These are phyloP conservation scores for Pygmarrhopalites habei DNA, from an alignment of 1,140 invertebrate genomes.

Conservation along the genomic window DNA sequence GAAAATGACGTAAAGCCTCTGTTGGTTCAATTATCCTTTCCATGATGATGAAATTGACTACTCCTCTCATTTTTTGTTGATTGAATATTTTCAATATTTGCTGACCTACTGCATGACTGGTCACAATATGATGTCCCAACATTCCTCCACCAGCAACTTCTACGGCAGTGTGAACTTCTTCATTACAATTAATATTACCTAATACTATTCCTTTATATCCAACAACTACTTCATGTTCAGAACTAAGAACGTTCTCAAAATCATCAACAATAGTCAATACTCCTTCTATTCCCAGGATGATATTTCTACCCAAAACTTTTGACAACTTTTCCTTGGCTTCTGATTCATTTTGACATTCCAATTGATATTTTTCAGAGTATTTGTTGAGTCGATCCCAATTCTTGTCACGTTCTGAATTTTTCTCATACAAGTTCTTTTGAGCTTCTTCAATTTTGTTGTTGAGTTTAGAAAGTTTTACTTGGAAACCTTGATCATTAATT, in stretches of 20 bases:
- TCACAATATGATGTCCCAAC: constrained; percentile 27
- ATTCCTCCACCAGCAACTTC: constrained; percentile 19
- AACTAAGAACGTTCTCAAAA: neutral
- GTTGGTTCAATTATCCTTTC: neutral
- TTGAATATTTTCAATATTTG: constrained; percentile 25
- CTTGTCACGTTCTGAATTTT: too few relatives aligned
- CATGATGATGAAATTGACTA: constrained; percentile 23
- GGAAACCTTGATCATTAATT: too few relatives aligned
- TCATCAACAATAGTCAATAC: neutral
- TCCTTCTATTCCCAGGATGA: neutral
- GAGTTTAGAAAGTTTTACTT: too few relatives aligned
- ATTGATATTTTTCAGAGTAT: too few relatives aligned
- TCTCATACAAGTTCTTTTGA: too few relatives aligned
- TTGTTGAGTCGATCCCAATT: too few relatives aligned
- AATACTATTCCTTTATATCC: constrained; percentile 22
- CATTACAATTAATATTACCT: constrained; percentile 19
- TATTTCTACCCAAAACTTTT: neutral
- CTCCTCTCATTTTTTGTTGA: constrained; percentile 9
- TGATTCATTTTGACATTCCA: neutral
- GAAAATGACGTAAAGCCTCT: neutral
- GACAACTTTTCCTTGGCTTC: neutral
- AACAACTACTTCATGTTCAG: neutral
- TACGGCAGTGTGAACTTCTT: constrained; percentile 11
- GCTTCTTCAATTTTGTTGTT: too few relatives aligned
- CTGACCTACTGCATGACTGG: neutral